Evolutionary conservation across 2,888 invertebrate species (phyloP), one percentile per base, ranked within the genome.

Genomic region (Caenorhabditis parvicauda): DNA sequence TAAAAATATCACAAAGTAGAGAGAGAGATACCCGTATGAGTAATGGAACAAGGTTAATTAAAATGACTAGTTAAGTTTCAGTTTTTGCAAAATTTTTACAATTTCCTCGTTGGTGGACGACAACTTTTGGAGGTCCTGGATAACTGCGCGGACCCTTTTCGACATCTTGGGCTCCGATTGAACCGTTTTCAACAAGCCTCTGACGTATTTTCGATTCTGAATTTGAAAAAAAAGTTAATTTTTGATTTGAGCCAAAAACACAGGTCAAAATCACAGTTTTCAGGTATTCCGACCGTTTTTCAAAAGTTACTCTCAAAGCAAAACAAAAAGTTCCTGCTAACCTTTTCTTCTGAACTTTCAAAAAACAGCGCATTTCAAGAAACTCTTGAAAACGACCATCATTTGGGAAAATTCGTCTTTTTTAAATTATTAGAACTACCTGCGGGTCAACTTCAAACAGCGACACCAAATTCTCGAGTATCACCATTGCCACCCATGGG

Each of bases 361-460:
- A n/a, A n/a, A n/a, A n/a, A n/a, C n/a, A n/a, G n/a, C n/a, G n/a
- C n/a, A n/a, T n/a, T n/a, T n/a, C n/a, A n/a, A n/a, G n/a, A n/a
- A n/a, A n/a, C n/a, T n/a, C n/a, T n/a, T n/a, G n/a, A n/a, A n/a
- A n/a, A n/a, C n/a, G n/a, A n/a, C n/a, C n/a, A n/a, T n/a, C n/a
- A n/a, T n/a, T n/a, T n/a, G n/a, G n/a, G n/a, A n/a, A n/a, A n/a
- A n/a, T n/a, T n/a, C n/a, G n/a, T n/a, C n/a, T n/a, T n/a, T n/a
- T n/a, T n/a, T n/a, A n/a, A n/a, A n/a, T 32, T 32, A 12, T 32
- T 6, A 50, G 21, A 46, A 3, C 27, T 9, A 61, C 61, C 44
- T 62, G 58, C 44, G 57, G 58, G 7, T 54, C 45, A 27, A 62
- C 47, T 32, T 62, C 54, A 45, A 62, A 58, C 6, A 58, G 25